Evolutionary conservation across 2,113 vertebrate genomes (phyloP).

Genomic region (Tyto alba): DNA sequence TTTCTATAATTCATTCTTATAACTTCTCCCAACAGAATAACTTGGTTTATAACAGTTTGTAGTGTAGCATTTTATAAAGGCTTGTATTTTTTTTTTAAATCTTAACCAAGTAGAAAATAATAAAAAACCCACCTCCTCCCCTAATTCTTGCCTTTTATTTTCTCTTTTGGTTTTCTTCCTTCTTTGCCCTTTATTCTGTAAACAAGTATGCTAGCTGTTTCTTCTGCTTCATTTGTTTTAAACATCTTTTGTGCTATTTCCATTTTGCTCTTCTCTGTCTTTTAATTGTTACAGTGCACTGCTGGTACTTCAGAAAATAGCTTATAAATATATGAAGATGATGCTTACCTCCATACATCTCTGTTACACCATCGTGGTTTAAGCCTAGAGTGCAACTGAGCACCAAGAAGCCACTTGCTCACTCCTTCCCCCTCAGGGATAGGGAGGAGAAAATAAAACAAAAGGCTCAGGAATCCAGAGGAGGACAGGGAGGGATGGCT

Average conservation of each 20-base stretch:
- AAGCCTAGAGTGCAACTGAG: too few relatives aligned
- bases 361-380: not conserved
- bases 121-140: not conserved
- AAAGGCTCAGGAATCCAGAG: too few relatives aligned
- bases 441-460: too few relatives aligned
- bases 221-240: not conserved
- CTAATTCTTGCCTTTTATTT: not conserved
- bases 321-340: not conserved
- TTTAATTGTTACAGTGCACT: not conserved
- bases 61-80: slow-evolving; percentile 12
- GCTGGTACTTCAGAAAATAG: not conserved
- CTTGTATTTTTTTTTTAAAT: not conserved
- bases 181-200: not conserved
- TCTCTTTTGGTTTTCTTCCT: not conserved
- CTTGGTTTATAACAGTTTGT: slow-evolving; percentile 5
- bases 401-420: too few relatives aligned
- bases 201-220: not conserved
- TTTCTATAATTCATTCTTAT: slow-evolving; percentile 33
- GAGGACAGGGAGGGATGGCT: too few relatives aligned
- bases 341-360: not conserved
- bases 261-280: not conserved
- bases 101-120: not conserved
- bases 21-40: not conserved
- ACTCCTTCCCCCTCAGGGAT: too few relatives aligned
- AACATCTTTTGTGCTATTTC: not conserved